These are phyloP conservation scores for Omphaloscelis lunosa DNA, from an alignment of 2,888 invertebrate genomes.

Conservation along the genomic window DNA sequence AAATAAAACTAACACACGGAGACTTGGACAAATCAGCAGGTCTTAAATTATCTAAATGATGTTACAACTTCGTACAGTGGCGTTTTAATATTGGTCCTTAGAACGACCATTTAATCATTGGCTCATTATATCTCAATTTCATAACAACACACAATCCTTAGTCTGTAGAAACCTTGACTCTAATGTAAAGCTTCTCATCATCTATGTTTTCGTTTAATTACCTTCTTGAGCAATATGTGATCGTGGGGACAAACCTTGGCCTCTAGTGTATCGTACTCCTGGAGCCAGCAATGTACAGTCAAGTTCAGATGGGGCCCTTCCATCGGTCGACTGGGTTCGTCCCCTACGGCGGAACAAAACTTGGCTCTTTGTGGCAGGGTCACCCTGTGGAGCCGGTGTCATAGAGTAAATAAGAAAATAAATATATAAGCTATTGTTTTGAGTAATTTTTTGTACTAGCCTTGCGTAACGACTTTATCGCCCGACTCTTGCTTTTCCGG, in stretches of 20 bases:
- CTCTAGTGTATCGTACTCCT: not conserved
- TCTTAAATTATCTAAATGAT: not conserved
- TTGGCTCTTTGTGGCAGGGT: no score
- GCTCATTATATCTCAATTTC: not conserved
- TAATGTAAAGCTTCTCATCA: not conserved
- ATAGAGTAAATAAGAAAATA: slow-evolving; percentile 6
- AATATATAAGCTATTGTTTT: slow-evolving; percentile 16
- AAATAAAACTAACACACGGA: not conserved
- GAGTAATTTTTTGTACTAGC: slow-evolving; percentile 12
- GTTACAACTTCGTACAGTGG: not conserved
- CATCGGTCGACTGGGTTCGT: not conserved
- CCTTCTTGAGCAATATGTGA: not conserved
- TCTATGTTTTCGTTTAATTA: not conserved
- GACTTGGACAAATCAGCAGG: not conserved
- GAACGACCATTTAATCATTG: not conserved
- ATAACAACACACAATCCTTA: not conserved
- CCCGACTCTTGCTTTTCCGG: not conserved
- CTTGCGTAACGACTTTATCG: slow-evolving; percentile 29
- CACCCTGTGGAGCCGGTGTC: slow-evolving; percentile 6
- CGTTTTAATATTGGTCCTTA: not conserved
- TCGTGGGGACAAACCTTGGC: not conserved
- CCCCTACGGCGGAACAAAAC: not conserved
- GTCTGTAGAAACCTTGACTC: not conserved
- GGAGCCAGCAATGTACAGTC: not conserved
- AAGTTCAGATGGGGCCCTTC: not conserved